These are phyloP conservation scores for Choloepus hoffmanni DNA, from an alignment of 2,113 vertebrate species.

Conservation along the genomic window DNA sequence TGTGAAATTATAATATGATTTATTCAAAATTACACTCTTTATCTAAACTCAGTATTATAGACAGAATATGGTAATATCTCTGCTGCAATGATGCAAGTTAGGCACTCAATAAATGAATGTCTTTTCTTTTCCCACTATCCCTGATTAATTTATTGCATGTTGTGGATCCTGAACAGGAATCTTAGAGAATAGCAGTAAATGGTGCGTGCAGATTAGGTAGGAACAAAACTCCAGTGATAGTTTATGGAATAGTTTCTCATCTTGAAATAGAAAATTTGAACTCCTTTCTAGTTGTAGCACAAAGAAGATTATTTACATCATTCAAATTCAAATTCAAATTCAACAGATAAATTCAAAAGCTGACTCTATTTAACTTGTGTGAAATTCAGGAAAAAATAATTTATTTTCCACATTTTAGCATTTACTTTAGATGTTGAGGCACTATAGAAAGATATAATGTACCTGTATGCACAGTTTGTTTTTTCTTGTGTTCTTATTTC, in stretches of 20 bases:
- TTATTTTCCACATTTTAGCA: background rate
- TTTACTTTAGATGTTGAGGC: background rate
- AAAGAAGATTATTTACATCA: background rate
- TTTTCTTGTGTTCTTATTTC: background rate
- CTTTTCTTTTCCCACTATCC: background rate
- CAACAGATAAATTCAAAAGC: background rate
- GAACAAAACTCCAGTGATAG: background rate
- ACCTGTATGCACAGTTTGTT: background rate
- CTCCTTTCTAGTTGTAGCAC: background rate
- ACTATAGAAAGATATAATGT: background rate
- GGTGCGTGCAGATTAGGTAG: background rate
- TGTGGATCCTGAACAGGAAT: background rate
- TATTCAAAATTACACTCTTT: conserved; percentile 58
- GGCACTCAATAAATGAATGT: background rate
- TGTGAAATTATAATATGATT: conserved; percentile 46
- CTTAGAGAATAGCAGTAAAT: background rate
- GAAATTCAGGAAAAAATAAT: background rate
- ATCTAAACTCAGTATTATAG: conserved; percentile 1
- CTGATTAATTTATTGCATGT: background rate
- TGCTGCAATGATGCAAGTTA: background rate
- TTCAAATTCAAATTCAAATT: background rate
- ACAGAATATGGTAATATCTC: conserved; percentile 17
- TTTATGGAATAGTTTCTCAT: background rate
- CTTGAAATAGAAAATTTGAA: background rate
- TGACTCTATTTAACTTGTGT: background rate